Conservation (phyloP, 2,797 vertebrate genomes). For the Clarias pachynema region DNA sequence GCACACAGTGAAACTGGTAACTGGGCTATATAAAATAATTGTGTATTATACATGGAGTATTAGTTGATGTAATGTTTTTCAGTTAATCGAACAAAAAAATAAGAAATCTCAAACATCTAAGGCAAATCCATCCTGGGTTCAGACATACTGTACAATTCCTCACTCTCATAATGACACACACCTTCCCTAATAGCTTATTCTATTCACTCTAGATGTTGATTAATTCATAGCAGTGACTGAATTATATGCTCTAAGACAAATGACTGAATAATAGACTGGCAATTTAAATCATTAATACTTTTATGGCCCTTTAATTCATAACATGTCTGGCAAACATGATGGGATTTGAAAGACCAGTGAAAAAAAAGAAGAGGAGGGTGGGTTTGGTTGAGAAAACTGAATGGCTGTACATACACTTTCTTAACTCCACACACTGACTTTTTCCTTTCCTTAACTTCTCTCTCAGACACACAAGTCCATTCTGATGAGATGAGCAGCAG, state of each 20-base stretch:
- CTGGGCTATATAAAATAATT: too few relatives aligned
- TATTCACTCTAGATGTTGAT: neutral
- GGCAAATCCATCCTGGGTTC: neutral
- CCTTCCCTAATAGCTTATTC: neutral
- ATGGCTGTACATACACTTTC: neutral
- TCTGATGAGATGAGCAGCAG: constrained; percentile 20
- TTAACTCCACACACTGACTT: neutral
- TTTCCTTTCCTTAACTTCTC: constrained; percentile 5
- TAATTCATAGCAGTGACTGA: constrained; percentile 5
- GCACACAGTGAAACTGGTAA: too few relatives aligned
- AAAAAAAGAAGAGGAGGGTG: too few relatives aligned
- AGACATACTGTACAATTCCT: neutral
- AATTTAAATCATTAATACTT: neutral
- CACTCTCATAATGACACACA: neutral
- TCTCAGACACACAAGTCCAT: constrained; percentile 7
- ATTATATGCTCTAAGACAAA: constrained; percentile 15
- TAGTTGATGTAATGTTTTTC: neutral
- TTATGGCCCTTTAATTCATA: neutral
- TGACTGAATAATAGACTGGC: constrained; percentile 23
- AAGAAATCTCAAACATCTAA: neutral
- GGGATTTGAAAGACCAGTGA: neutral
- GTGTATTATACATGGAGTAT: neutral
- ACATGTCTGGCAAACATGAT: constrained; percentile 2
- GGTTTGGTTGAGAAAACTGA: too few relatives aligned
- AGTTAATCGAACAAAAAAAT: neutral